phyloP scores from a whole-genome alignment of 2,797 vertebrate species.

The Platalea minor region DNA sequence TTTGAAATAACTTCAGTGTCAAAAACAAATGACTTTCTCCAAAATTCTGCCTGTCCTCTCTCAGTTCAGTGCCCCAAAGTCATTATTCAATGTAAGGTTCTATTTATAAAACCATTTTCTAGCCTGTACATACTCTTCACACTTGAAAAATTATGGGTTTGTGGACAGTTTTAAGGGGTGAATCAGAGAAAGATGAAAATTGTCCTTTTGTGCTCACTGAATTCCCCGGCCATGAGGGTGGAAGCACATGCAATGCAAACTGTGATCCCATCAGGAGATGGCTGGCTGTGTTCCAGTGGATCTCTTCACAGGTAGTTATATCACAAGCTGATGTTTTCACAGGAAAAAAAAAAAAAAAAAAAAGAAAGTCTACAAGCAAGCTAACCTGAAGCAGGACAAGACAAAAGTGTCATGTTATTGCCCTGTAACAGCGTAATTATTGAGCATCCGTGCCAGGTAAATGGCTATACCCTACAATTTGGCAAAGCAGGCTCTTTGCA shows the following conservation, averaged over 20 bases:
- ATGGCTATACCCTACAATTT: not conserved
- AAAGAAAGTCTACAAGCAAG: not conserved
- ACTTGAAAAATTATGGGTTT: constrained; percentile 58
- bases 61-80: constrained; percentile 53
- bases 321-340: constrained; percentile 48
- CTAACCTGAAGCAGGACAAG: constrained; percentile 8
- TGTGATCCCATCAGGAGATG: not conserved
- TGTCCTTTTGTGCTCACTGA: constrained; percentile 47
- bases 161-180: constrained; percentile 34
- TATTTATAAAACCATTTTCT: constrained; percentile 57
- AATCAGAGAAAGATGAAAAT: constrained; percentile 34
- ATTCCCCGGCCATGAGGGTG: not conserved
- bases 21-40: constrained; percentile 62
- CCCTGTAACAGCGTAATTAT: not conserved
- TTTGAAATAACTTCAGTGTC: constrained; percentile 69
- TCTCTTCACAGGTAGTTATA: constrained; percentile 8
- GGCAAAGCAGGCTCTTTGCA: not conserved
- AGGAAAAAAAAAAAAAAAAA: not conserved
- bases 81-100: constrained; percentile 45
- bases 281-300: constrained; percentile 25
- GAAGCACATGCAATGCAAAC: not conserved
- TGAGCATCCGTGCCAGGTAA: not conserved
- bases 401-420: not conserved
- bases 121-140: constrained; percentile 37
- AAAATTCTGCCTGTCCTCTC: constrained; percentile 48